Evolutionary conservation across 2,888 invertebrate species (phyloP).

Genomic region (Tricholauxania praeusta): DNA sequence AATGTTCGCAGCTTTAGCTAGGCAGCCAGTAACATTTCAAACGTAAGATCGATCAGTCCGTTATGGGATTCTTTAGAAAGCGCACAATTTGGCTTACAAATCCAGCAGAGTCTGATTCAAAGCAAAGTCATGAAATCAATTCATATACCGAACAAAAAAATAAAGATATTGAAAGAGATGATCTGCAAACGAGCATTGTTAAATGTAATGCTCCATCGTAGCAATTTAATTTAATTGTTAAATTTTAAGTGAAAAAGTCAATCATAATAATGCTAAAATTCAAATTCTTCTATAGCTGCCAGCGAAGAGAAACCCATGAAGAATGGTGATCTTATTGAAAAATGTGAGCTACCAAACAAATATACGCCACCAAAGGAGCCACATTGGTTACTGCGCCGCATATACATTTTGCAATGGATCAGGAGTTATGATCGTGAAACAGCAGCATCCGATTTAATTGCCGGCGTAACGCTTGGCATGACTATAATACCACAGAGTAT

Average conservation of each 20-base stretch:
- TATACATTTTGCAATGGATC: constrained; percentile 76
- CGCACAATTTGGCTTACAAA: constrained; percentile 9
- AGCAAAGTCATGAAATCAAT: background rate
- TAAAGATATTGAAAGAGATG: background rate
- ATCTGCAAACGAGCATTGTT: background rate
- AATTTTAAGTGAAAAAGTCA: background rate
- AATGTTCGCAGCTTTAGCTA: too few species aligned
- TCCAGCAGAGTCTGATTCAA: too few species aligned
- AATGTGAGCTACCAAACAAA: constrained; percentile 44
- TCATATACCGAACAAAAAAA: background rate
- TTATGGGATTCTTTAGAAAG: constrained; percentile 26
- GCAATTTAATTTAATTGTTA: background rate
- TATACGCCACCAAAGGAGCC: constrained; percentile 54
- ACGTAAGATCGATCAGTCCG: background rate
- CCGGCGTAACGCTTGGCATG: constrained; percentile 89
- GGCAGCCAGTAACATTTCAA: too few species aligned
- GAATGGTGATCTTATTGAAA: constrained; percentile 45
- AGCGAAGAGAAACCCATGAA: constrained; percentile 48
- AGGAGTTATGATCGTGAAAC: constrained; percentile 76
- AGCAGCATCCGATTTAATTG: constrained; percentile 84
- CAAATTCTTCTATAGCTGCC: constrained; percentile 38
- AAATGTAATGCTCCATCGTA: too few species aligned
- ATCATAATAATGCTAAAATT: background rate
- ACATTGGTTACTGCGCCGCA: constrained; percentile 61
- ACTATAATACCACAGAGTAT: constrained; percentile 95